Percentiles rank a stretch among this genome's conserved stretches.
Evolutionary conservation across 35 echinoderm and acorn worm genomes (phyloP).

Genomic region (Stichopus chloronotus): DNA sequence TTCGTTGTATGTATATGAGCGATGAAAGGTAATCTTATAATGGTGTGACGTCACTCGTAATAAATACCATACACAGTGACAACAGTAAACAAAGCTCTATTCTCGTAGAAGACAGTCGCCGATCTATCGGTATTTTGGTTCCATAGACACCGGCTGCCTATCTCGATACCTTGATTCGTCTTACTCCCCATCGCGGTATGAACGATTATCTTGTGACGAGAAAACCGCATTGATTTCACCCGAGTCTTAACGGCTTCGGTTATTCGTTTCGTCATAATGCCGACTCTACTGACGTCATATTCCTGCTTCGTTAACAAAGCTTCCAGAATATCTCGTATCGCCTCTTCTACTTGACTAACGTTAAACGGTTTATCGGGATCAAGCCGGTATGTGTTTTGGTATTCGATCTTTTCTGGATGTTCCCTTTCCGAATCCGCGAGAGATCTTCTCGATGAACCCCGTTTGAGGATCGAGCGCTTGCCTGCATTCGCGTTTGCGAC

Average conservation of each 20-base stretch:
- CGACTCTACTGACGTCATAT: slow-evolving; percentile 40
- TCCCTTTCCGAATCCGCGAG: not conserved
- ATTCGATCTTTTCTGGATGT: not conserved
- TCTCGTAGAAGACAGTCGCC: slow-evolving; percentile 31
- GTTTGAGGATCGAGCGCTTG: slow-evolving; percentile 23
- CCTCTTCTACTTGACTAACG: slow-evolving; percentile 16
- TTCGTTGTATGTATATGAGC: too few relatives aligned
- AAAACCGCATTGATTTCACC: slow-evolving; percentile 48
- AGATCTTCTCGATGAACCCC: not conserved
- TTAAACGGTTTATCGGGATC: slow-evolving; percentile 20
- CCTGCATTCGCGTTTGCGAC: not conserved
- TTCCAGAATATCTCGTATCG: slow-evolving; percentile 36
- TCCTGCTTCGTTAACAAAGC: not conserved
- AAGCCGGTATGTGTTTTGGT: slow-evolving; percentile 29
- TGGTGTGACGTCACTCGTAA: slow-evolving; percentile 25
- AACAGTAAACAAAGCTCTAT: slow-evolving; percentile 48
- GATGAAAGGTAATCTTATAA: too few relatives aligned
- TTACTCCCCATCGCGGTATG: slow-evolving; percentile 48
- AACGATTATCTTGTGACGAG: slow-evolving; percentile 52
- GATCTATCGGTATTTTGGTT: slow-evolving; percentile 52
- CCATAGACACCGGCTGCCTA: slow-evolving; percentile 63
- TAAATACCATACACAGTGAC: slow-evolving; percentile 63
- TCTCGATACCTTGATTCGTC: slow-evolving; percentile 27
- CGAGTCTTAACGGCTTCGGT: slow-evolving; percentile 59
- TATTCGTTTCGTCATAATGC: slow-evolving; percentile 31